Conservation (phyloP, 1,140 invertebrate genomes). For the Drosophila parvula region DNA sequence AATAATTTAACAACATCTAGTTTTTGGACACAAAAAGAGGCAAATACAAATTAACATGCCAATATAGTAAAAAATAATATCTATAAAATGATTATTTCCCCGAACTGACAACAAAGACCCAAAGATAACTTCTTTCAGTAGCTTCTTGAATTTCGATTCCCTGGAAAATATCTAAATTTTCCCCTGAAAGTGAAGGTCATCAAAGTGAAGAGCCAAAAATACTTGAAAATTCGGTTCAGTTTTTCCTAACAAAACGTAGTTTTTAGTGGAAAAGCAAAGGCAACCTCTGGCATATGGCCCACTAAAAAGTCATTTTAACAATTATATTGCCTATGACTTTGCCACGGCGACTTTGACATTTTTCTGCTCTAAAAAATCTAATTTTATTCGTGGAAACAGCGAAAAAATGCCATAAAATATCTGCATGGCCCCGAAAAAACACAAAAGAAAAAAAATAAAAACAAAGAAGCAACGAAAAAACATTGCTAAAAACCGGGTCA, state of each 20-base stretch:
- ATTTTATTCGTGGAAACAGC: slow-evolving; percentile 70
- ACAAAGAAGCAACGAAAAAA: slow-evolving; percentile 32
- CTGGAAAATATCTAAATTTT: not conserved
- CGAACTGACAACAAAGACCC: not conserved
- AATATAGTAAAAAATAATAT: too few species aligned
- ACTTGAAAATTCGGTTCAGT: slow-evolving; percentile 6
- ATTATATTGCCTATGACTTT: slow-evolving; percentile 40
- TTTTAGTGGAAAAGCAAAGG: slow-evolving; percentile 51
- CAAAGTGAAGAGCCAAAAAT: slow-evolving; percentile 1
- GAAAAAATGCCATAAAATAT: slow-evolving; percentile 59
- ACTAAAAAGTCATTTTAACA: slow-evolving; percentile 53
- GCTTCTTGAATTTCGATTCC: slow-evolving; percentile 14
- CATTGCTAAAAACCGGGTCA: slow-evolving; percentile 59
- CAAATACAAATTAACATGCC: not conserved
- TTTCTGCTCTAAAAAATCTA: slow-evolving; percentile 78
- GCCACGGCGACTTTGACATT: slow-evolving; percentile 42
- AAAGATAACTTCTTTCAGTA: slow-evolving; percentile 18
- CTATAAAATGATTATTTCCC: not conserved
- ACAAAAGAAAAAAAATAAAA: slow-evolving; percentile 2
- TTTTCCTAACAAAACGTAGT: slow-evolving; percentile 17
- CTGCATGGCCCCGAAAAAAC: slow-evolving; percentile 40
- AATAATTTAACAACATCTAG: not conserved
- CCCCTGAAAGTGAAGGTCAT: slow-evolving; percentile 24
- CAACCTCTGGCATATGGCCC: slow-evolving; percentile 44
- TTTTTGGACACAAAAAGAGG: not conserved